Evolutionary conservation across 2,113 vertebrate species (phyloP).

Genomic region (Campylomormyrus numenius): DNA sequence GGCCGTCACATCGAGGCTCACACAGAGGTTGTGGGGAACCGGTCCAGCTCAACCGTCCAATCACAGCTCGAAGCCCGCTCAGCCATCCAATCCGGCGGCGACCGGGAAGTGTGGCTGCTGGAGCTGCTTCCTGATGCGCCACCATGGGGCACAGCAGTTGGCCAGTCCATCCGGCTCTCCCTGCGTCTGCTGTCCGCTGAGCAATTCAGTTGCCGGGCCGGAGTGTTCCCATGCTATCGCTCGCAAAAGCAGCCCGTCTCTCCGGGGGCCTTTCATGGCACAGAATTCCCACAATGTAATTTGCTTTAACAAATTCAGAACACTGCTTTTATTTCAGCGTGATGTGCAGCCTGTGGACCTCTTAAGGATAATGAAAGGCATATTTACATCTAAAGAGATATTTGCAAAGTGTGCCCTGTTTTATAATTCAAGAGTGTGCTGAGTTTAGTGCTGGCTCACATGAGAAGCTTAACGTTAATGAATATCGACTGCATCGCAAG

Average conservation of each 20-base stretch:
- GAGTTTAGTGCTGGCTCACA: neutral
- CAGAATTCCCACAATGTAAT: neutral
- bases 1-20: neutral
- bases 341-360: neutral
- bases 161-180: neutral
- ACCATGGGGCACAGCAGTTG: neutral
- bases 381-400: constrained; percentile 14
- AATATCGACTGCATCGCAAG: neutral
- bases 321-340: neutral
- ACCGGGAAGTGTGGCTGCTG: neutral
- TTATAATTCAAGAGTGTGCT: neutral
- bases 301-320: constrained; percentile 11
- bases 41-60: constrained; percentile 1
- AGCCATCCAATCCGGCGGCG: neutral
- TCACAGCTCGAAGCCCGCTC: neutral
- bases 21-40: neutral
- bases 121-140: neutral
- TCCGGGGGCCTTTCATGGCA: neutral
- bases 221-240: neutral
- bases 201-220: neutral
- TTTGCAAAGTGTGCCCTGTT: neutral
- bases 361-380: constrained; percentile 4
- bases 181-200: neutral
- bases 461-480: constrained; percentile 5
- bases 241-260: neutral